Base-by-base conservation (phyloP, 2,113 vertebrate genomes). In the Bombycilla garrulus region DNA sequence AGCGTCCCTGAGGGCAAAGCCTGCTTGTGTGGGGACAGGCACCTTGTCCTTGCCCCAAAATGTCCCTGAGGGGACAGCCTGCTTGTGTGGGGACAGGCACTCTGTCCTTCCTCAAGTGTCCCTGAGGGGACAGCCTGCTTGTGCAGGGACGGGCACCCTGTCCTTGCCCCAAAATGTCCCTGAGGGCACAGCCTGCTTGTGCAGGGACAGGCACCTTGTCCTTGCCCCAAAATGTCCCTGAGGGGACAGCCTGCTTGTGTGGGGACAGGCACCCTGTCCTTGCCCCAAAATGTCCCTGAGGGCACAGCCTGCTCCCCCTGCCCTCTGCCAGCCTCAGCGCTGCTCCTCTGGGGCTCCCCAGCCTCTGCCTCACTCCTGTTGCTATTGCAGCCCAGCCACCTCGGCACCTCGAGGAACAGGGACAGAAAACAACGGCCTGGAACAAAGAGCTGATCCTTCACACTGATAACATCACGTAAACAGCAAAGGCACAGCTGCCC, bases 381-480 rank as follows among this genome's bases (percentile, higher is more conserved):
- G 15, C 73, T 73, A 2, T 40, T 12, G 29, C 14, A 81, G 64
- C 38, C 18, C 45, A 51, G 64, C 81, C 66, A 38, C 24, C 61
- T 61, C 12, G 3, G 51, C 47, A 38, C 48, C 72, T 29, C 3
- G 56, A 61, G 88, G 64, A 42, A 26, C 86, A 51, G 58, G 69
- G 47, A 36, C 45, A 70, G 73, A 84, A n/a, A 28, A 73, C 77
- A 77, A 35, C 17, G 67, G 60, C 31, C 57, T 1, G 25, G 40
- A 47, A 67, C 33, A 62, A 50, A 36, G 9, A 65, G 33, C 16
- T 73, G 60, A 16, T 40, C 51, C 72, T 61, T 79, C 56, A 15
- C 33, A 17, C 19, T 1, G 16, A 8, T 12, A 20, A 9, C 19
- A 18, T 4, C 31, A 15, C 0, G 2, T 8, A 10, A 58, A 67